Evolutionary conservation across 2,888 invertebrate genomes (phyloP).

Genomic region (Mechanitis mazaeus): DNA sequence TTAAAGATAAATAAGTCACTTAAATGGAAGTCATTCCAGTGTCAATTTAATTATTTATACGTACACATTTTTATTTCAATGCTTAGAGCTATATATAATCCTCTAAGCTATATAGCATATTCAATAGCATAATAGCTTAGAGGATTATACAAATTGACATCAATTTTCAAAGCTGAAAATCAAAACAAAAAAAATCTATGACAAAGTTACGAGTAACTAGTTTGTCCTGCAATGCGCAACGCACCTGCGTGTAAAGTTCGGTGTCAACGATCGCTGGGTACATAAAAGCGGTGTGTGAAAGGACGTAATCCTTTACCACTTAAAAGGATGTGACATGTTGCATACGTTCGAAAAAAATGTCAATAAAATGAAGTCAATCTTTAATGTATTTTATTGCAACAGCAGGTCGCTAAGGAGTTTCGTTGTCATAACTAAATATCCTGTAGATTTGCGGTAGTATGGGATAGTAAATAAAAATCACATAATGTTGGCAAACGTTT

Average conservation of each 20-base stretch:
- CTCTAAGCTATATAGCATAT: too few relatives aligned
- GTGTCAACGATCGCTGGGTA: constrained; percentile 2
- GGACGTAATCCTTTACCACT: constrained; percentile 5
- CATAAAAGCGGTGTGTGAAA: constrained; percentile 1
- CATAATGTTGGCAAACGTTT: too few relatives aligned
- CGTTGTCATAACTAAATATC: neutral
- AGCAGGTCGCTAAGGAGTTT: neutral
- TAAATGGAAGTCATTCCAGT: too few relatives aligned
- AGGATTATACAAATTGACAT: too few relatives aligned
- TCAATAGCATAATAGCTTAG: too few relatives aligned
- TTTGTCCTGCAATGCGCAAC: constrained; percentile 4
- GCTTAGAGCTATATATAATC: too few relatives aligned
- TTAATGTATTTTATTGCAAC: neutral
- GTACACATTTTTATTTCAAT: too few relatives aligned
- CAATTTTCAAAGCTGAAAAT: too few relatives aligned
- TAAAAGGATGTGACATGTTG: constrained; percentile 1
- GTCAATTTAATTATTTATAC: too few relatives aligned
- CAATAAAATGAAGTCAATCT: neutral
- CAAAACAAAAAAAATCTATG: neutral
- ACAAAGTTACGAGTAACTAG: neutral
- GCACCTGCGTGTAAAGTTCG: constrained; percentile 2
- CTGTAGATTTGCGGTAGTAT: too few relatives aligned
- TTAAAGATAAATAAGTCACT: too few relatives aligned
- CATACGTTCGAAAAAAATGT: neutral
- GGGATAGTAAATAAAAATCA: too few relatives aligned